Conservation (phyloP, 2,797 vertebrate species). For the Strix occidentalis region DNA sequence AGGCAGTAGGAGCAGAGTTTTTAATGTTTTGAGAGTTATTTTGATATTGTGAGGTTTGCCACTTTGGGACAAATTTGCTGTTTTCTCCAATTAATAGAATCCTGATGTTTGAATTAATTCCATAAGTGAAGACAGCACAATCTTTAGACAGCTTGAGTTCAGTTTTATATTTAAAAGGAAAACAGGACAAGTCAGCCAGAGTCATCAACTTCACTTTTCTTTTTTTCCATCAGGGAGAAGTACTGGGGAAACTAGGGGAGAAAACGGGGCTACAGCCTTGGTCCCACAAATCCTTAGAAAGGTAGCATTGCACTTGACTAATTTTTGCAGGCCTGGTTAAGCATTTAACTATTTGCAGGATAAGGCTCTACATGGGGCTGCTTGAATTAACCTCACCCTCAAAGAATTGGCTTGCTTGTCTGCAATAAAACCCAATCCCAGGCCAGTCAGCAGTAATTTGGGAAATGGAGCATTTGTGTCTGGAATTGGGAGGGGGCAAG, state of each 20-base stretch:
- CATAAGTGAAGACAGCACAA: background rate
- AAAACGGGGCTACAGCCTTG: background rate
- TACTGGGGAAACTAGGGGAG: background rate
- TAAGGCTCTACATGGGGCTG: background rate
- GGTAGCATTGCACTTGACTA: background rate
- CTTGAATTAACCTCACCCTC: background rate
- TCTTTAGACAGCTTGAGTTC: background rate
- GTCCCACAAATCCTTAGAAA: background rate
- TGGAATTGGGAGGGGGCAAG: background rate
- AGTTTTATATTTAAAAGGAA: background rate
- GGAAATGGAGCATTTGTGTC: background rate
- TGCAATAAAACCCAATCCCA: conserved; percentile 10
- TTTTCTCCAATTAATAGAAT: background rate
- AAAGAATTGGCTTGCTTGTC: background rate
- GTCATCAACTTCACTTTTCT: background rate
- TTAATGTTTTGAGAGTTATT: background rate
- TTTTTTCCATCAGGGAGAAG: background rate
- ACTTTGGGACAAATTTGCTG: background rate
- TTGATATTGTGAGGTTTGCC: background rate
- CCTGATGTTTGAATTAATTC: background rate
- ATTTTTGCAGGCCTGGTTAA: background rate
- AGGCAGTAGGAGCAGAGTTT: background rate
- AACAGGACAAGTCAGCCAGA: background rate
- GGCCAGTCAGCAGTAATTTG: conserved; percentile 2
- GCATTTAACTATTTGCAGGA: background rate